Base-by-base conservation (phyloP, 2,113 vertebrate genomes). In the Sterna hirundo region DNA sequence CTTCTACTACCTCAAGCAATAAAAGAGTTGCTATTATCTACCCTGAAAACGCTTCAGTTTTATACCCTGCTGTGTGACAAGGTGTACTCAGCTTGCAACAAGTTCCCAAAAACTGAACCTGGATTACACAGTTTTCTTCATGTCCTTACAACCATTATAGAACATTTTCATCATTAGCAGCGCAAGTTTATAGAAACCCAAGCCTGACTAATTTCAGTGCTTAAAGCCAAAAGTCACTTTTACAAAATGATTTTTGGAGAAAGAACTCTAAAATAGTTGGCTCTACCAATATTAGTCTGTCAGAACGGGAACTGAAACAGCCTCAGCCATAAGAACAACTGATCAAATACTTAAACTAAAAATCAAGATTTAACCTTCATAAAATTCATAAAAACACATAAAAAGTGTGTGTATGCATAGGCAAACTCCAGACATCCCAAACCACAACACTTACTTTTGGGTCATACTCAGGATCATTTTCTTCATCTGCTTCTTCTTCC, bases 401-500 rank as follows among this genome's bases (percentile, higher is more conserved):
- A n/a, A 42, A 74, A 10, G 26, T 29, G 23, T 14, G 6, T 15
- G 4, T 32, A 90, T 22, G 57, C 15, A 54, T 22, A 71, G 10
- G 57, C 29, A 36, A 30, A 44, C 13, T 81, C 88, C 12, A 86
- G 90, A 69, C 4, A 49, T 49, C 21, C 47, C 21, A 49, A 49
- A 49, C 47, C 21, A 22, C 21, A 5, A 49, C 47, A 49, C 47
- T 98, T 97, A 99, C 99, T 99, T 99, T 99, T 81, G 99, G 98
- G 93, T 99, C 99, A 95, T 99, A 99, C 93, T 99, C 99, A 49
- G 99, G 99, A 98, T 99, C 99, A 52, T 99, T 99, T 98, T 99
- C 99, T 97, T 99, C 99, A 82, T 99, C 99, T 52, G 99, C 99
- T 98, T 99, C 99, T 97, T 99, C 99, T 96, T 99, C 99, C 16